Conservation (phyloP, 2,113 vertebrate species). For the Paramisgurnus dabryanus region DNA sequence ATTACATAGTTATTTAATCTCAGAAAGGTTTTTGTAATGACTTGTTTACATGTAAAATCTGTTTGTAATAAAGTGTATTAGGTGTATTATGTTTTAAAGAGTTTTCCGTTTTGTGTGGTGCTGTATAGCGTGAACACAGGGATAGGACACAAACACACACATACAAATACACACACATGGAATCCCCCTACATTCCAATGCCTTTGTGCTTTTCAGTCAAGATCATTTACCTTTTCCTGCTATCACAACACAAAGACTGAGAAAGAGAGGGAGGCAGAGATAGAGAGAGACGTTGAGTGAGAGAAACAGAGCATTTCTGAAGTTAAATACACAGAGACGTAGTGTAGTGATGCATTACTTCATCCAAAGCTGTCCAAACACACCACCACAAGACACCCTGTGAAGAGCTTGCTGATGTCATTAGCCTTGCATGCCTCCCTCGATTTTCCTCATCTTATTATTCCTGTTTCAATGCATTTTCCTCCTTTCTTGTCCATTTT, state of each 20-base stretch:
- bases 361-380: conserved; percentile 21
- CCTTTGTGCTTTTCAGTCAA: conserved; percentile 49
- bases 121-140: too few species aligned
- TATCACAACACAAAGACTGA: conserved; percentile 6
- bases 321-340: conserved; percentile 44
- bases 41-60: background rate
- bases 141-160: background rate
- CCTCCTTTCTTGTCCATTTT: conserved; percentile 4
- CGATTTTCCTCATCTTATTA: conserved; percentile 23
- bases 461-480: background rate
- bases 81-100: background rate
- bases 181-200: conserved; percentile 58
- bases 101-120: background rate
- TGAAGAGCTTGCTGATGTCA: conserved; percentile 32
- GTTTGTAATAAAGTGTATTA: background rate
- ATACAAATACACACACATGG: conserved; percentile 19
- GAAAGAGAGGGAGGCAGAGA: background rate
- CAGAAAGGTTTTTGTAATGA: too few species aligned
- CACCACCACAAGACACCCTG: background rate
- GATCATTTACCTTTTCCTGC: conserved; percentile 32
- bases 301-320: background rate
- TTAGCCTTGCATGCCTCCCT: conserved; percentile 40
- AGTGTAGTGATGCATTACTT: conserved; percentile 31
- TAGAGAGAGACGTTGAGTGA: background rate
- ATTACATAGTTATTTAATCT: background rate